Evolutionary conservation across 2,888 invertebrate genomes (phyloP), one percentile per base, ranked within the genome.

Genomic region (Drosophila ochracea): DNA sequence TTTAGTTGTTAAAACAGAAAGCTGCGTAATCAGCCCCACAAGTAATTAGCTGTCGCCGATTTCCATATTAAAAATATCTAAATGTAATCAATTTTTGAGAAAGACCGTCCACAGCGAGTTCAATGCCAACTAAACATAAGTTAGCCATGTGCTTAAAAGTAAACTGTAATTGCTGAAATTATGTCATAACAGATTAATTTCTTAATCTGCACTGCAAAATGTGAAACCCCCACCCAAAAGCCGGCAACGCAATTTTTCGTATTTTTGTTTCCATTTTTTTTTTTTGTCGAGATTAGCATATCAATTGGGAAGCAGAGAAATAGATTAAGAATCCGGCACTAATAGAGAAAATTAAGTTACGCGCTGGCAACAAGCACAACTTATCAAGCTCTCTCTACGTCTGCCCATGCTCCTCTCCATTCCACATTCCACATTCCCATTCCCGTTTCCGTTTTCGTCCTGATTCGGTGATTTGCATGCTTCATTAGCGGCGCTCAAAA

Each of bases 291-390:
- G 62, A 89, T 89, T 88, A 85, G 85, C 85, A 90, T 85, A 88
- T 90, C 85, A 90, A 90, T 90, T 90, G 89, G 75, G 71, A 72
- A 65, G 62, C 25, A 33, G 41, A 53, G 64, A 88, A 90, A 88
- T 76, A 83, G 81, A 88, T 88, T 80, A 88, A 80, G 83, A 88
- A 88, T 85, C 84, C 83, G 72, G 80, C 83, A 76, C 89, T 88
- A 88, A 85, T 88, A 76, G 87, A 68, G 78, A 72, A 90, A 85
- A 85, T 89, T 78, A 88, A 88, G 90, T 85, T 85, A 90, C 73
- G 84, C 70, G 75, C 54, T 65, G 61, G 65, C 68, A 69, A 82
- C 76, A 83, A 80, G 81, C 67, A 63, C 73, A 74, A 85, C 84
- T 83, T 88, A 88, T 88, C 89, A 70, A 21, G 43, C 21, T 43